A percentile compares a stretch with the other conserved stretches of the same genome.
These are phyloP conservation scores for Otolemur crassicaudatus DNA, from an alignment of 2,797 vertebrate species.

Conservation along the genomic window DNA sequence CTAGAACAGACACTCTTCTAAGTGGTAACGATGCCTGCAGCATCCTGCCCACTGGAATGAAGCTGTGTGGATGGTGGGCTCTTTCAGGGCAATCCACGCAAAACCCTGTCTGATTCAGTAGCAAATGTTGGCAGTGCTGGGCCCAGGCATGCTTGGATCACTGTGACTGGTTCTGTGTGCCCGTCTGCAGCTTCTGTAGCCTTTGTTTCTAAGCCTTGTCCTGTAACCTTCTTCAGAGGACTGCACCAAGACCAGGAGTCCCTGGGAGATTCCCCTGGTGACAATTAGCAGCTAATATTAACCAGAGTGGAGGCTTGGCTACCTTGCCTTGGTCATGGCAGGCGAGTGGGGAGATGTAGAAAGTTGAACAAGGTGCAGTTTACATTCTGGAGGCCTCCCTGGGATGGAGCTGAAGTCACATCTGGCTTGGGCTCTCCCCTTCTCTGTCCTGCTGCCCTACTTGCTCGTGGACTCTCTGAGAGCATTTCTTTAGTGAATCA, in stretches of 20 bases:
- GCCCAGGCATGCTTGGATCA: neutral
- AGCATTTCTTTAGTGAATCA: neutral
- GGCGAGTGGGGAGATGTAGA: neutral
- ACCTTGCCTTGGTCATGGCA: neutral
- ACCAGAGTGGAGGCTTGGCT: neutral
- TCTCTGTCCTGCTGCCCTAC: neutral
- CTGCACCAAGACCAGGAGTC: neutral
- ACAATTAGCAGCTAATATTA: fast-evolving
- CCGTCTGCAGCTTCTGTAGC: neutral
- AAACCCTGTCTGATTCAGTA: neutral
- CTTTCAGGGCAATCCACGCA: neutral
- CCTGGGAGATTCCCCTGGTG: neutral
- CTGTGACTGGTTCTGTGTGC: neutral
- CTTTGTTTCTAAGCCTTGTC: neutral
- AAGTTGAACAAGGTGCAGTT: neutral
- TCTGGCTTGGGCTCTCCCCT: neutral
- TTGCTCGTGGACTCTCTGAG: neutral
- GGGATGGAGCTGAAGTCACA: neutral
- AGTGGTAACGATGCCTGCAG: neutral
- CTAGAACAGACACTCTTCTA: neutral
- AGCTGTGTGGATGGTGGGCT: neutral
- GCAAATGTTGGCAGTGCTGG: neutral
- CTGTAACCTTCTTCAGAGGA: neutral
- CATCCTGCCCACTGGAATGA: neutral
- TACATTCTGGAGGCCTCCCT: neutral